A percentile compares a stretch with the other conserved stretches of the same genome.
Conservation (phyloP, 2,888 invertebrate species). For the Cheilosia urbana region DNA sequence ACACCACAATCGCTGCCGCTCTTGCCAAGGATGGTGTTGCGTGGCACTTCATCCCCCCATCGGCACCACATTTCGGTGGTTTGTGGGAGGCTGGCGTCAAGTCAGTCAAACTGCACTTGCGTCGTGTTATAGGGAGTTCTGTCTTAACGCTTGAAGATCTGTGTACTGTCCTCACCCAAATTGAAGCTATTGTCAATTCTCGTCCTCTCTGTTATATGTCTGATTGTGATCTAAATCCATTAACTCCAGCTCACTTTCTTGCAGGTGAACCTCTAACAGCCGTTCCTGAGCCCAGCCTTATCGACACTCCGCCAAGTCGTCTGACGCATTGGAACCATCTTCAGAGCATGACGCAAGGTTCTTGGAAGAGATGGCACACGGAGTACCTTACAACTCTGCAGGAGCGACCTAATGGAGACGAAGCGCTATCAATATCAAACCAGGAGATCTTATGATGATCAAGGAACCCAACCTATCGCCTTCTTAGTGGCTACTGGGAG, state of each 20-base stretch:
- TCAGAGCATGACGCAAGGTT: neutral
- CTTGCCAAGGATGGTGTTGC: slow-evolving; percentile 48
- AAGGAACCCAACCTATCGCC: neutral
- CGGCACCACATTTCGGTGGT: slow-evolving; percentile 51
- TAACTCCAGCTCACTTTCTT: slow-evolving; percentile 2
- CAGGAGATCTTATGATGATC: neutral
- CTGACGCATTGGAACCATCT: slow-evolving; percentile 4
- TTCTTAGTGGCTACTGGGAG: neutral
- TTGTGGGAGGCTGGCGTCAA: slow-evolving; percentile 48
- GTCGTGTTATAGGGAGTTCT: slow-evolving; percentile 22
- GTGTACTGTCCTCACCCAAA: neutral
- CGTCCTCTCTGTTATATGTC: neutral
- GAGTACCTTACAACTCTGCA: slow-evolving; percentile 6
- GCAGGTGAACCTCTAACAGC: slow-evolving; percentile 6
- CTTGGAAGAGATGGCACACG: neutral
- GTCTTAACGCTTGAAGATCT: slow-evolving; percentile 55
- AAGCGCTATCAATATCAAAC: neutral
- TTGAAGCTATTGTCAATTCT: neutral
- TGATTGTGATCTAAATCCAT: neutral
- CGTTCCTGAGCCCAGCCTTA: neutral
- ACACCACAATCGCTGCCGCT: slow-evolving; percentile 35
- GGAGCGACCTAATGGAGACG: neutral
- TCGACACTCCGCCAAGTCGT: neutral
- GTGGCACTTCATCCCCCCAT: slow-evolving; percentile 64
- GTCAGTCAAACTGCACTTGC: slow-evolving; percentile 9